Conservation (phyloP, 2,888 invertebrate genomes). For the Epinotia bilunana region DNA sequence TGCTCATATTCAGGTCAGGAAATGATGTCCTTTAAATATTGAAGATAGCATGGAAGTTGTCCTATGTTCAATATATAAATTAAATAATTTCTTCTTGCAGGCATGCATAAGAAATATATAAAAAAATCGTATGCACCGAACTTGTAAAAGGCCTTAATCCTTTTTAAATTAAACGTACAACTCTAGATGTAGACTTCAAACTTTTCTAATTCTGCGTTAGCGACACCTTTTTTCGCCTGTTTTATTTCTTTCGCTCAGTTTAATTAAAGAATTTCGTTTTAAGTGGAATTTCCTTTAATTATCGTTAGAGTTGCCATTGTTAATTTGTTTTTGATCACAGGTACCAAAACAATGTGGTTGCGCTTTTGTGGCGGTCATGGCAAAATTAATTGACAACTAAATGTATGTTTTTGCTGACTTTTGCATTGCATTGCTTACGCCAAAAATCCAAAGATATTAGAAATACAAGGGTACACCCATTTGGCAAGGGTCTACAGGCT, state of each 20-base stretch:
- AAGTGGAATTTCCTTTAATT: slow-evolving; percentile 36
- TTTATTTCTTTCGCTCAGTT: slow-evolving; percentile 26
- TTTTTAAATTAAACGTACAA: not conserved
- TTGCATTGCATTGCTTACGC: not conserved
- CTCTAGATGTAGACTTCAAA: slow-evolving; percentile 16
- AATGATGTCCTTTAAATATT: no score
- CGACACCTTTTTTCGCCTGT: slow-evolving; percentile 16
- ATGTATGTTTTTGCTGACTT: not conserved
- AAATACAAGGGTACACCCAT: not conserved
- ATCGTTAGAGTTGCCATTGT: slow-evolving; percentile 24
- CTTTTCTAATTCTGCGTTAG: slow-evolving; percentile 17
- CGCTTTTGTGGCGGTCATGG: not conserved
- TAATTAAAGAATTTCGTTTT: slow-evolving; percentile 34
- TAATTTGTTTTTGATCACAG: slow-evolving; percentile 34
- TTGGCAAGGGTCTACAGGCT: not conserved
- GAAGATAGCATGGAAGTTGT: no score
- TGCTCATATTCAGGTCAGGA: no score
- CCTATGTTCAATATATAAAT: no score
- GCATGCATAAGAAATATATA: no score
- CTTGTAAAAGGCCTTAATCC: not conserved
- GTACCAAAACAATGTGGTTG: slow-evolving; percentile 25
- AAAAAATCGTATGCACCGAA: not conserved
- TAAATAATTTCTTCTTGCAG: no score
- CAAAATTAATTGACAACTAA: slow-evolving; percentile 8
- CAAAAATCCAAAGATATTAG: not conserved